Conservation (phyloP, 2,888 invertebrate genomes). For the Iselma pallidipennis region DNA sequence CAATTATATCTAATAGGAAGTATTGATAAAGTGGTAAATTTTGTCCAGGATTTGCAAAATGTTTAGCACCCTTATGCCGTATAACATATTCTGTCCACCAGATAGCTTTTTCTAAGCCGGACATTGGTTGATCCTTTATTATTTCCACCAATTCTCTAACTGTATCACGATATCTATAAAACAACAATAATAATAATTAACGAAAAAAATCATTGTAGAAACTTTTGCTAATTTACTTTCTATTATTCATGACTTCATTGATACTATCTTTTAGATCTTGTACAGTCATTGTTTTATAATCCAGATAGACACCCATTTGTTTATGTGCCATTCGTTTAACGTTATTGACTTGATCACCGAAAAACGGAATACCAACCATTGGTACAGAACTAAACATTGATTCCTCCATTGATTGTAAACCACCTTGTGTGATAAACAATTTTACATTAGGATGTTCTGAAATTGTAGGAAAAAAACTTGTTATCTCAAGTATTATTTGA, state of each 20-base stretch:
- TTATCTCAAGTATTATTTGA: neutral
- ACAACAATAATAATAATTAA: neutral
- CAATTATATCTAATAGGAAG: slow-evolving; percentile 37
- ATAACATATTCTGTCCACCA: slow-evolving; percentile 12
- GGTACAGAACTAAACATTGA: slow-evolving; percentile 51
- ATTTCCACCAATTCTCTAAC: slow-evolving; percentile 25
- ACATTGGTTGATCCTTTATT: slow-evolving; percentile 26
- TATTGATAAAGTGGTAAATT: slow-evolving; percentile 35
- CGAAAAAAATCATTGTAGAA: neutral
- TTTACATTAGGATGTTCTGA: slow-evolving; percentile 21
- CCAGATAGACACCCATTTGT: slow-evolving; percentile 31
- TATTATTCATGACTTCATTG: neutral
- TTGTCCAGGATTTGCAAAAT: slow-evolving; percentile 29
- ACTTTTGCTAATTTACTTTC: neutral
- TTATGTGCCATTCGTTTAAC: slow-evolving; percentile 15
- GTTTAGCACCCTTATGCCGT: slow-evolving; percentile 15
- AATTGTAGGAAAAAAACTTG: neutral
- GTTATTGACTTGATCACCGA: slow-evolving; percentile 45
- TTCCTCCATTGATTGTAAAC: slow-evolving; percentile 53
- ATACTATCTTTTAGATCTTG: neutral
- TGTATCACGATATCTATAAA: slow-evolving; percentile 28
- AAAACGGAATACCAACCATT: slow-evolving; percentile 50
- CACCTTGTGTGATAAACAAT: slow-evolving; percentile 25
- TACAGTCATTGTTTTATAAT: neutral
- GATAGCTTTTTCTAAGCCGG: slow-evolving; percentile 3